These are phyloP conservation scores for Mechanitis messenoides DNA, from an alignment of 2,888 invertebrate species.

Conservation along the genomic window DNA sequence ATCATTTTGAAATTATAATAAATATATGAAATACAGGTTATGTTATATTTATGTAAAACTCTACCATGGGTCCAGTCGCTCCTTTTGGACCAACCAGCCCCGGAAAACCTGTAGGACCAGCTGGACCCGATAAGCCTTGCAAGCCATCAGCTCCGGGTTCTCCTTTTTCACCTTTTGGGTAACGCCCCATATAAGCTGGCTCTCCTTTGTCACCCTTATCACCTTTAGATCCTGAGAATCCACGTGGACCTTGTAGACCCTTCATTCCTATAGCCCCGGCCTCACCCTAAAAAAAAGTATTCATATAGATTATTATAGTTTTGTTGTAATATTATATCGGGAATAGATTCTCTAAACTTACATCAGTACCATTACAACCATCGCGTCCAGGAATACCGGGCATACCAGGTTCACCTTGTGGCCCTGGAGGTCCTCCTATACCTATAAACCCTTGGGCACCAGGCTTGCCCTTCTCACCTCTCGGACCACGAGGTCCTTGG, in stretches of 20 bases:
- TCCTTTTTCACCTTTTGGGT: constrained; percentile 89
- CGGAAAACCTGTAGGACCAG: constrained; percentile 78
- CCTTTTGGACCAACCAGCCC: constrained; percentile 80
- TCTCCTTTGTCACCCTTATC: constrained; percentile 88
- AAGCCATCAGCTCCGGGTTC: constrained; percentile 87
- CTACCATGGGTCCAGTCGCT: constrained; percentile 76
- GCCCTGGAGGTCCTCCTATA: constrained; percentile 71
- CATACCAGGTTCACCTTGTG: constrained; percentile 81
- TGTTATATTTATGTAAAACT: constrained; percentile 4
- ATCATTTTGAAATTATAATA: no score
- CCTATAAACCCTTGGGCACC: constrained; percentile 92
- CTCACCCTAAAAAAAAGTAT: constrained; percentile 76
- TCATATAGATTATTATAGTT: constrained; percentile 3
- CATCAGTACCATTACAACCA: constrained; percentile 97
- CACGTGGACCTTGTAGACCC: constrained; percentile 86
- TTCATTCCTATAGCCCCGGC: constrained; percentile 82
- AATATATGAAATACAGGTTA: constrained; percentile 1
- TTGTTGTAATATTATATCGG: background rate
- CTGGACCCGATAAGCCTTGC: constrained; percentile 79
- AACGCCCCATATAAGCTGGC: constrained; percentile 82
- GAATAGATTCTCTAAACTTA: constrained; percentile 60
- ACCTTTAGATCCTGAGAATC: constrained; percentile 81
- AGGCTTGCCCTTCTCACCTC: constrained; percentile 89
- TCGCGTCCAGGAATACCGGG: constrained; percentile 92
- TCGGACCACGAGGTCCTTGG: constrained; percentile 86